Evolutionary conservation across 2,797 vertebrate genomes (phyloP).

Genomic region (Sus cebifrons): DNA sequence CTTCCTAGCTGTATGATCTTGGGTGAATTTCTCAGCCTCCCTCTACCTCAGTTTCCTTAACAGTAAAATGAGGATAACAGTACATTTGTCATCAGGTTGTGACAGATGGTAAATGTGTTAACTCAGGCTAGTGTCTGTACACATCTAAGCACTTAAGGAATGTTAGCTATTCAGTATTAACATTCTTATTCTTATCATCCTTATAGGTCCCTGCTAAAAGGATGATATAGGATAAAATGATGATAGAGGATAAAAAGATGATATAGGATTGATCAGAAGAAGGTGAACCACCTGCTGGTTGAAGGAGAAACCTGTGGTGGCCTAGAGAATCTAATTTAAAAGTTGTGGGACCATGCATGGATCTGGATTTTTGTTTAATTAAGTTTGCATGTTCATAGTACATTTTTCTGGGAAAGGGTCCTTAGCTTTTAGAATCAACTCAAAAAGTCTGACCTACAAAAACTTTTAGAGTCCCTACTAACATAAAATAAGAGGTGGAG

Average conservation of each 20-base stretch:
- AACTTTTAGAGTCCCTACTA: background rate
- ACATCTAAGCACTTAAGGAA: background rate
- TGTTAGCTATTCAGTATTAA: background rate
- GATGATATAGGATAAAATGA: background rate
- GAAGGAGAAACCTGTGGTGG: background rate
- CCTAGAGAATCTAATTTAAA: background rate
- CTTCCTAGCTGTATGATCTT: background rate
- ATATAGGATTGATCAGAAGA: background rate
- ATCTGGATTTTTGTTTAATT: background rate
- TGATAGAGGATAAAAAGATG: background rate
- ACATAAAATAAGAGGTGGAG: background rate
- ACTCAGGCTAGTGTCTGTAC: background rate
- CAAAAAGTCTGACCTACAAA: background rate
- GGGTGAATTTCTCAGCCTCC: background rate
- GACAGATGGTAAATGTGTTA: background rate
- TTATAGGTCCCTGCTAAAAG: background rate
- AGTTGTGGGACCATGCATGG: background rate
- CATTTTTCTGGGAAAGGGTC: background rate
- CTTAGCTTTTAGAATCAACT: background rate
- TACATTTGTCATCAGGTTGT: background rate
- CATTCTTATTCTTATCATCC: background rate
- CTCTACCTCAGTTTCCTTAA: background rate
- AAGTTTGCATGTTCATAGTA: background rate
- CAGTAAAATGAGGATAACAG: background rate
- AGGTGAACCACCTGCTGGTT: background rate